These are phyloP conservation scores for Mirza zaza DNA, from an alignment of 2,113 vertebrate genomes.

Conservation along the genomic window DNA sequence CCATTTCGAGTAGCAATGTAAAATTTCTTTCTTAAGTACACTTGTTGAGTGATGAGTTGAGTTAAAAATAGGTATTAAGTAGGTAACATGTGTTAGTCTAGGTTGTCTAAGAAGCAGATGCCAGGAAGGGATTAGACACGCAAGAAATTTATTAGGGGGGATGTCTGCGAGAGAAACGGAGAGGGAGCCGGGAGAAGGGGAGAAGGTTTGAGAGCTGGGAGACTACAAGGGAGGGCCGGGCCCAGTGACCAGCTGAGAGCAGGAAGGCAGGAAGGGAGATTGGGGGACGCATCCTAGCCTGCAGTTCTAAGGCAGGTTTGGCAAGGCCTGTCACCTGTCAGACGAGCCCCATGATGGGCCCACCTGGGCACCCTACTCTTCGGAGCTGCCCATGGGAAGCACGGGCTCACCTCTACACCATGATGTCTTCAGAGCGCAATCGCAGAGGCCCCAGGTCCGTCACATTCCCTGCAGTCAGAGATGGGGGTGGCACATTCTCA, in stretches of 20 bases:
- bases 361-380: background rate
- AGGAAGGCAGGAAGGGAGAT: background rate
- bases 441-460: too few relatives aligned
- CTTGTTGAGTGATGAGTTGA: background rate
- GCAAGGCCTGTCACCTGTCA: background rate
- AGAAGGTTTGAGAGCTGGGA: background rate
- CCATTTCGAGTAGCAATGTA: background rate
- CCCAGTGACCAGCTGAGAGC: background rate
- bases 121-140: background rate
- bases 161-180: background rate
- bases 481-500: background rate
- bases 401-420: background rate
- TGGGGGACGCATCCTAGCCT: background rate
- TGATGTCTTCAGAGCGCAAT: background rate
- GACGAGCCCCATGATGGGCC: background rate
- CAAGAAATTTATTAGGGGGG: background rate
- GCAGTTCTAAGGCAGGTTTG: background rate
- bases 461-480: background rate
- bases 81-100: background rate
- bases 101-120: background rate
- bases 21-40: background rate
- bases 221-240: too few relatives aligned
- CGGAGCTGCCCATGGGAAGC: background rate
- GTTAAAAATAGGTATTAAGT: background rate
- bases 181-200: background rate